Evolutionary conservation across 2,888 invertebrate species (phyloP), one percentile per base, ranked within the genome.

Genomic region (Oasisia sp.): DNA sequence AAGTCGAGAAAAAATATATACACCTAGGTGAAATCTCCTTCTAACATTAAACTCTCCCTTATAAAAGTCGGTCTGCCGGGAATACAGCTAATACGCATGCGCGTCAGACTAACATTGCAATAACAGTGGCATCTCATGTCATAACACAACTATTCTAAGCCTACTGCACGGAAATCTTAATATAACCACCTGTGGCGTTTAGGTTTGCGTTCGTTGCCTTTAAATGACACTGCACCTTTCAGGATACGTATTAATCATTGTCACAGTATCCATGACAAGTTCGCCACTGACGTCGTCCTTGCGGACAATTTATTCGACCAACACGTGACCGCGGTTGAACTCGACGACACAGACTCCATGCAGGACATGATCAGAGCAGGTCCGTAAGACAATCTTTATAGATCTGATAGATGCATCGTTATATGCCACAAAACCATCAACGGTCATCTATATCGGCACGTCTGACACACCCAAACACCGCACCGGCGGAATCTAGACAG

Each of bases 151-250:
- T 74, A n/a, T 74, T 74, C 74, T 74, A 74, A 27, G 19, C 74
- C 74, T 74, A 74, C 7, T 27, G n/a, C n/a, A 19, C n/a, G 19
- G 74, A 7, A n/a, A 74, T 27, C n/a, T 74, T 74, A 74, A 74
- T 74, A 74, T 74, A 74, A 74, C 74, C 74, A 74, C 74, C 74
- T 74, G 74, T 74, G 74, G 7, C n/a, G 74, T 74, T 74, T 74
- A n/a, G 5, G 74, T 74, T 74, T 74, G 5, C 74, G 74, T 27
- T 1, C 74, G 27, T 74, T 74, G 74, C 74, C 74, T 74, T 19
- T 74, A 74, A 74, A 74, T 74, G 74, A 74, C 27, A 27, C 27
- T 19, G n/a, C 74, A 74, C 27, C 27, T 74, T 74, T 27, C 74
- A 7, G 74, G 7, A 27, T 19, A n/a, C 74, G 27, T 19, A 74